Base-by-base conservation (phyloP, 1,140 invertebrate species). In the Cherax destructor region DNA sequence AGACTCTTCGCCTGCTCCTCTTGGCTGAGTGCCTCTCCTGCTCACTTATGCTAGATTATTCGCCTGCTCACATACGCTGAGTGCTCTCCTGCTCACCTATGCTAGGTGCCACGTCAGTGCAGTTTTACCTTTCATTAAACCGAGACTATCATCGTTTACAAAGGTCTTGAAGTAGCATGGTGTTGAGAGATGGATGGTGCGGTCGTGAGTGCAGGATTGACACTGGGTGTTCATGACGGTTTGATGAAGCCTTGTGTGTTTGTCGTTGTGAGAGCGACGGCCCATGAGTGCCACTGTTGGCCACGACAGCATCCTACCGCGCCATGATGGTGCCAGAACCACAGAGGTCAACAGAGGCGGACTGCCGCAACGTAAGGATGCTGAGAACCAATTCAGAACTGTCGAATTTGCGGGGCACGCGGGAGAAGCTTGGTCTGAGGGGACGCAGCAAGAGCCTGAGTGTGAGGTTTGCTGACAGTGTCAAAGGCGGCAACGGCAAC, bases 241-340 rank as follows among this genome's bases (percentile, higher is more conserved):
- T 5, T 11, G 61, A 65, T 65, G 16, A 65, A 10, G 52, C 13
- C 52, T 3, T 56, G 52, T 65, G 11, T 5, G 5, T 5, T 13
- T 65, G 13, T 5, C 18, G 61, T 21, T 21, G 61, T 18, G 13
- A 65, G 16, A 65, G 61, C 61, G 52, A 13, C 52, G 9, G 13
- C 52, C 52, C 52, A 56, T 56, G 52, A 56, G 52, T 56, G 9
- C 18, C 61, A 21, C 13, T 65, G 61, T 65, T 65, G 18, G 21
- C 21, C 61, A 30, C 4, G 21, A 21, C n/a, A 3, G 69, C 69
- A n/a, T 6, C 69, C 5, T 30, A 21, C 7, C 30, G 7, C n/a
- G 86, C 30, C 7, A 88, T 88, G 86, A 81, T 88, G 86, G 78
- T 80, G 78, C 78, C 61, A 41, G 78, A 72, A 11, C 69, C 83